Evolutionary conservation across 2,888 invertebrate genomes (phyloP), one percentile per base, ranked within the genome.

Genomic region (Thumatha senex): DNA sequence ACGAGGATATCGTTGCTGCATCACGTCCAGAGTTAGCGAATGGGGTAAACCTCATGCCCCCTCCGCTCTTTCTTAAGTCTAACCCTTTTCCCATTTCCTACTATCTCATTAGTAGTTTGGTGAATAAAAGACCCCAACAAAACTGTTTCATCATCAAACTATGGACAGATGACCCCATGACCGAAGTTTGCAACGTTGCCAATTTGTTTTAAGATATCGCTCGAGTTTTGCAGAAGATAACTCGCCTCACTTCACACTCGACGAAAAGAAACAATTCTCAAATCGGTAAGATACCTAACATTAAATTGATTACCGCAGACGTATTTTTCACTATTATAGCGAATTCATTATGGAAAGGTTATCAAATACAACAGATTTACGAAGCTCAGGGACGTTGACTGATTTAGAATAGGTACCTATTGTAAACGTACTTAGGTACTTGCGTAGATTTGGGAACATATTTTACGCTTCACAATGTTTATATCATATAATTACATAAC

Each of bases 151-250:
- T 83, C 79, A 62, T 57, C 56, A 60, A 51, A 58, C 56, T 61
- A 50, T 53, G 65, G 70, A 59, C 72, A 67, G 61, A 56, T 79
- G 82, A 80, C 80, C 80, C 65, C 63, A 50, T 77, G 82, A 81
- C 83, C 73, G 67, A 24, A 61, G 73, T 70, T 74, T 75, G 80
- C 80, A 77, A 64, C 74, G 74, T 79, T 74, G 79, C 78, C 75
- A 79, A 83, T 80, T 80, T 78, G 80, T 82, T 72, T n/a, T 57
- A 63, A 71, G 78, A 77, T 80, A 81, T 72, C 70, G 43, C 18
- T 43, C 40, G 40, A 63, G 58, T 65, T 59, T 59, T 56, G 54
- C 57, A 54, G 56, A 58, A 61, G 76, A 77, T 67, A 64, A 46
- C 34, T 34, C 38, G 46, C 40, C 47, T 51, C 40, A 40, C 51